These are phyloP conservation scores for Bathynomus jamesi DNA, from an alignment of 1,140 invertebrate species.

Conservation along the genomic window DNA sequence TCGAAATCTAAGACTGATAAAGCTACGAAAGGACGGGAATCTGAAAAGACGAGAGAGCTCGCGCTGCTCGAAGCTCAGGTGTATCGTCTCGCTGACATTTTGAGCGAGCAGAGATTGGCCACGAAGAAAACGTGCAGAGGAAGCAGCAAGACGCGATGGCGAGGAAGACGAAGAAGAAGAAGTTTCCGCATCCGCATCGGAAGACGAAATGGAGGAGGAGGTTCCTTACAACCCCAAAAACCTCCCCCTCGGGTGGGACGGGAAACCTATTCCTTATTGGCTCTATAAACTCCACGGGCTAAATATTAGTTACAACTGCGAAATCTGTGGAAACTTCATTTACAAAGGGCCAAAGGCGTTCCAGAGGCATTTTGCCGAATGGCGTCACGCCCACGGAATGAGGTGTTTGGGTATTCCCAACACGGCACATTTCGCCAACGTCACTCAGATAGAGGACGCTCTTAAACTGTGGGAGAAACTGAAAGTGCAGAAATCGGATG, in stretches of 20 bases:
- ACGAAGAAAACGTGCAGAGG: constrained; percentile 96
- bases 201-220: constrained; percentile 77
- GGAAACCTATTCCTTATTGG: constrained; percentile 99
- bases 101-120: constrained; percentile 72
- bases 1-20: constrained; percentile 68
- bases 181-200: constrained; percentile 70
- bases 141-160: constrained; percentile 95
- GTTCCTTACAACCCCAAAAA: constrained; percentile 99
- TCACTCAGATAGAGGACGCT: constrained; percentile 98
- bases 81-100: constrained; percentile 63
- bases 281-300: constrained; percentile 97
- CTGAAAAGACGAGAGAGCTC: constrained; percentile 47
- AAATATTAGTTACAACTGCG: constrained; percentile 98
- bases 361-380: constrained; percentile 98
- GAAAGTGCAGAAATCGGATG: constrained; percentile 86
- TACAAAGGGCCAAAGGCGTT: constrained; percentile 99
- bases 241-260: constrained; percentile 97
- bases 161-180: constrained; percentile 92
- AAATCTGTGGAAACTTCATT: constrained; percentile 99
- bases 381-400: constrained; percentile 99
- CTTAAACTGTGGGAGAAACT: constrained; percentile 94
- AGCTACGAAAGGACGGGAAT: constrained; percentile 57
- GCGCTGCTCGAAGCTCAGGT: constrained; percentile 43
- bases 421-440: constrained; percentile 99
- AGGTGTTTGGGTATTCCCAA: constrained; percentile 97